Percentiles rank a stretch among this genome's conserved stretches.
These are phyloP conservation scores for Balaeniceps rex DNA, from an alignment of 2,113 vertebrate species.

Conservation along the genomic window DNA sequence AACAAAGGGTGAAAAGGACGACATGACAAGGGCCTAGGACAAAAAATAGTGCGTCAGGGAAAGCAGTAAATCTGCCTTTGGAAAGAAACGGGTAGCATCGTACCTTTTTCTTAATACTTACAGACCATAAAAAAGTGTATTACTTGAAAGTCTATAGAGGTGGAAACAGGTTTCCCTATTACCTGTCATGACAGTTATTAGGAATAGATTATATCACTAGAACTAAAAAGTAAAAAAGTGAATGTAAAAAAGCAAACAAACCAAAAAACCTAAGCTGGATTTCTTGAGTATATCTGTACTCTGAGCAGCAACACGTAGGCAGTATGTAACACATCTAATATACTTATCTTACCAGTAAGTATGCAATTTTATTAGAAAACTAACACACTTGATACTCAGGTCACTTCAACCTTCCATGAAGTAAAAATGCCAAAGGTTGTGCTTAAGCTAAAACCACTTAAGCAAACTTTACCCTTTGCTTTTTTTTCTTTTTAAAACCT, in stretches of 20 bases:
- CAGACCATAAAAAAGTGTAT: not conserved
- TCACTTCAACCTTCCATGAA: not conserved
- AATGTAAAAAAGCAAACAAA: not conserved
- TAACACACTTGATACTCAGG: not conserved
- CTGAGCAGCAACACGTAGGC: not conserved
- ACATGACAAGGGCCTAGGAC: not conserved
- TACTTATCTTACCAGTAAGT: not conserved
- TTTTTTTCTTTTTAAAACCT: not conserved
- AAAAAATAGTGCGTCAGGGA: not conserved
- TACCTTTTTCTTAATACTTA: not conserved
- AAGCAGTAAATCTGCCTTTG: not conserved
- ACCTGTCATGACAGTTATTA: not conserved
- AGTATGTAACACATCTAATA: not conserved
- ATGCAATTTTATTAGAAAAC: not conserved
- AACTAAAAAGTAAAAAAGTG: not conserved
- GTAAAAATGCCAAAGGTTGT: not conserved
- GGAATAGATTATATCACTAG: not conserved
- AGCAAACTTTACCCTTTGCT: not conserved
- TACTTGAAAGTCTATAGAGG: not conserved
- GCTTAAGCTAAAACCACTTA: not conserved
- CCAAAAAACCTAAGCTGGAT: not conserved
- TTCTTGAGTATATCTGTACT: not conserved
- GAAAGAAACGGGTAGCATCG: not conserved
- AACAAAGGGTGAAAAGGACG: not conserved
- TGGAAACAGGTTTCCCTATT: not conserved